Percentiles rank a stretch among this genome's conserved stretches.
Conservation (phyloP, 64 coral and sea anemone species). For the Porites australiensis region DNA sequence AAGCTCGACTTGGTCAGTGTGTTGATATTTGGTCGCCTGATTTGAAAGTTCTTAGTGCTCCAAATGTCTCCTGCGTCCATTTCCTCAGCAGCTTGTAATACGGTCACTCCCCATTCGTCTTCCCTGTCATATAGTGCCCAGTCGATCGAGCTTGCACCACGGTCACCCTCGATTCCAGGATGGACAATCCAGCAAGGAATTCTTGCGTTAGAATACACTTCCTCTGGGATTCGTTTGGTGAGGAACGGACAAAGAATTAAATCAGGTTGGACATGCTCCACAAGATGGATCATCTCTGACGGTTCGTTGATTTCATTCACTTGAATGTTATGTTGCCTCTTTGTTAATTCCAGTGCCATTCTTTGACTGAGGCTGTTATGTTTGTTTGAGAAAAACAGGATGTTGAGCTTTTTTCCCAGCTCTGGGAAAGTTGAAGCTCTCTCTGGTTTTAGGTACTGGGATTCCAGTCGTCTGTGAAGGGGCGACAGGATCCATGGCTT, state of each 20-base stretch:
- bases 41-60: slow-evolving; percentile 60
- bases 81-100: slow-evolving; percentile 65
- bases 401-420: slow-evolving; percentile 33
- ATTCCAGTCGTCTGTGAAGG: neutral
- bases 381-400: slow-evolving; percentile 75
- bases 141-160: slow-evolving; percentile 71
- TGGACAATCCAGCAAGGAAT: slow-evolving; percentile 80
- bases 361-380: slow-evolving; percentile 83
- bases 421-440: neutral
- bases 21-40: slow-evolving; percentile 73
- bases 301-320: slow-evolving; percentile 56
- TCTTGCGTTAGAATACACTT: slow-evolving; percentile 56
- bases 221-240: slow-evolving; percentile 73
- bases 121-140: slow-evolving; percentile 76
- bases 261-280: slow-evolving; percentile 40
- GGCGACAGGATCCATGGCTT: neutral
- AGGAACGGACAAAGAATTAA: slow-evolving; percentile 78
- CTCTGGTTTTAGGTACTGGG: neutral
- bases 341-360: slow-evolving; percentile 62
- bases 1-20: slow-evolving; percentile 82
- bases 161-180: slow-evolving; percentile 85
- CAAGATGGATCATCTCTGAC: slow-evolving; percentile 31
- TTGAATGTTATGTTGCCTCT: slow-evolving; percentile 56
- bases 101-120: slow-evolving; percentile 75
- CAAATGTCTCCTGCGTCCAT: slow-evolving; percentile 85